A percentile compares a stretch with the other conserved stretches of the same genome.
phyloP scores from a whole-genome alignment of 2,888 invertebrate genomes.

The Noctuana brunneofusca region DNA sequence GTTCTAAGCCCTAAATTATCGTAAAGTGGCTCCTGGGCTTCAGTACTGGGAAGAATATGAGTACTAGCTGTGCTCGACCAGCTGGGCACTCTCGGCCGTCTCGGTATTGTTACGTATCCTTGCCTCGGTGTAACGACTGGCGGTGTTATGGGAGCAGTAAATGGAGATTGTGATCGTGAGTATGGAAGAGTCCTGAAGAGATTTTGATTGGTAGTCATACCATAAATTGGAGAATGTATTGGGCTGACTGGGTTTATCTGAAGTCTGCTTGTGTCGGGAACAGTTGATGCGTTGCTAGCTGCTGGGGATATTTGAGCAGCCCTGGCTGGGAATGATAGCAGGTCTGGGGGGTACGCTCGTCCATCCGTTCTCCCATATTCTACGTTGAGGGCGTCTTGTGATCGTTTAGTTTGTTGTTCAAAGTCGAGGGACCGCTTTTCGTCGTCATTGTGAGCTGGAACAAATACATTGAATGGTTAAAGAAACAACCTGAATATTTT shows the following conservation, averaged over 20 bases:
- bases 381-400: slow-evolving; percentile 80
- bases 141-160: slow-evolving; percentile 84
- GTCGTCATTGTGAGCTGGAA: slow-evolving; percentile 85
- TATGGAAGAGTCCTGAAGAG: slow-evolving; percentile 92
- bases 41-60: slow-evolving; percentile 74
- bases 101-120: slow-evolving; percentile 93
- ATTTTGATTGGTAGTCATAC: slow-evolving; percentile 83
- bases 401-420: slow-evolving; percentile 83
- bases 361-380: slow-evolving; percentile 82
- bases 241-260: slow-evolving; percentile 85
- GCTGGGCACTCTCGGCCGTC: slow-evolving; percentile 91
- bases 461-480: slow-evolving; percentile 36
- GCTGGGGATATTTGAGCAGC: slow-evolving; percentile 89
- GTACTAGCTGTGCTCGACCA: slow-evolving; percentile 88
- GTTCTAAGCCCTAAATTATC: slow-evolving; percentile 93
- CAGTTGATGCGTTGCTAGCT: slow-evolving; percentile 91
- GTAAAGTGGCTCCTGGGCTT: slow-evolving; percentile 90
- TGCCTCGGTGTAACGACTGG: slow-evolving; percentile 88
- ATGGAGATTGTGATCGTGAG: slow-evolving; percentile 90
- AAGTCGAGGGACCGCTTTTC: slow-evolving; percentile 87
- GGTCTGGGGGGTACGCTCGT: slow-evolving; percentile 90
- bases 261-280: slow-evolving; percentile 87
- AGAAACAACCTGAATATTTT: background rate
- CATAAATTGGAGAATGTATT: slow-evolving; percentile 86
- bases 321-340: slow-evolving; percentile 89